Conservation (phyloP, 2,888 invertebrate species). For the Lasioglossum calceatum region DNA sequence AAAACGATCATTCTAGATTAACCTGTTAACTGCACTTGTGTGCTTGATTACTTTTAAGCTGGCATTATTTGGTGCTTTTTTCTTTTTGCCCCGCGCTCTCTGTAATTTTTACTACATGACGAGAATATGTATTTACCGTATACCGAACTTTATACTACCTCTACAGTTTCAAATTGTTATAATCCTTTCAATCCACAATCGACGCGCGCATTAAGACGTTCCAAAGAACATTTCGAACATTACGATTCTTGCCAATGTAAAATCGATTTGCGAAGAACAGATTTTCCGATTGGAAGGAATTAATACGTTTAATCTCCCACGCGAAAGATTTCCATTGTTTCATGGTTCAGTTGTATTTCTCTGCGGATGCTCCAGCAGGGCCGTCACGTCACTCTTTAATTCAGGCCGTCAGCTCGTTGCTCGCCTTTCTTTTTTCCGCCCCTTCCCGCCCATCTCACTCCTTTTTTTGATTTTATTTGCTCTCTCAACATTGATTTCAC, state of each 20-base stretch:
- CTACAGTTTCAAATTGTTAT: no score
- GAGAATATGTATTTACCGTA: not conserved
- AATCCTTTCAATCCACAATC: no score
- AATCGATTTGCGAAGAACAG: not conserved
- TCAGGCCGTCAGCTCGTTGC: conserved; percentile 8
- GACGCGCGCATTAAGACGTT: no score
- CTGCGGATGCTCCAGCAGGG: not conserved
- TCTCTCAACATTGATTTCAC: conserved; percentile 34
- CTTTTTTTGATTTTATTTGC: conserved; percentile 16
- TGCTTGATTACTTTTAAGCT: not conserved
- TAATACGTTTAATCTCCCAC: not conserved
- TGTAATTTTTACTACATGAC: not conserved
- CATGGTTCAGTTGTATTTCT: not conserved
- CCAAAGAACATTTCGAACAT: no score
- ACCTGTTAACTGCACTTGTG: not conserved
- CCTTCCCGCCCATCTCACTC: not conserved
- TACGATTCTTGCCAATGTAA: not conserved
- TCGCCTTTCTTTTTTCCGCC: not conserved
- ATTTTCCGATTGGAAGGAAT: not conserved
- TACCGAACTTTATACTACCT: no score
- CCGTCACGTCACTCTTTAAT: conserved; percentile 29
- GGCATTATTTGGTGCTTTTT: not conserved
- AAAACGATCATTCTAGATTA: not conserved
- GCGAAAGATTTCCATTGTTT: not conserved
- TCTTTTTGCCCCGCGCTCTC: not conserved